Conservation (phyloP, 2,797 vertebrate genomes). For the Ispidina lecontei region DNA sequence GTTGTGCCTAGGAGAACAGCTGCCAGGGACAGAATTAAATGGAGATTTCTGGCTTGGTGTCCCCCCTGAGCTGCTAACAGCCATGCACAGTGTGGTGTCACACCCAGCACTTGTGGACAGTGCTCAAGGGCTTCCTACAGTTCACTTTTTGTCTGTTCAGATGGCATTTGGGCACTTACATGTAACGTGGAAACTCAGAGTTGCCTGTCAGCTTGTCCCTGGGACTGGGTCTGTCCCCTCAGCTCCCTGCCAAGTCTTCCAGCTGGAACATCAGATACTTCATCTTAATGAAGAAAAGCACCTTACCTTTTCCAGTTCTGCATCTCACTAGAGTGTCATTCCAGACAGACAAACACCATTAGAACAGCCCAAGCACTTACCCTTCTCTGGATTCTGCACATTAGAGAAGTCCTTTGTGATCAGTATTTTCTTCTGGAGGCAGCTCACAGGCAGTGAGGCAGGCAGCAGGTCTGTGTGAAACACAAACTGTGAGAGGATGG, state of each 20-base stretch:
- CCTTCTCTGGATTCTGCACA: constrained; percentile 1
- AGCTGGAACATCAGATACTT: background rate
- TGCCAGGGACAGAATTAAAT: background rate
- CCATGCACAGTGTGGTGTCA: no score
- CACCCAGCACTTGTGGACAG: no score
- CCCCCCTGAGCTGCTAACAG: no score
- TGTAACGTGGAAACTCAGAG: constrained; percentile 7
- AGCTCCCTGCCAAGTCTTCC: constrained; percentile 42
- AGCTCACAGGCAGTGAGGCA: background rate
- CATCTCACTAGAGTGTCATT: constrained; percentile 62
- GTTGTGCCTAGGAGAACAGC: constrained; percentile 56
- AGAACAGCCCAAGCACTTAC: background rate
- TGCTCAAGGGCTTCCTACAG: background rate
- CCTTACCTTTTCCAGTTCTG: constrained; percentile 3
- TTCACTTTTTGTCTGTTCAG: constrained; percentile 35
- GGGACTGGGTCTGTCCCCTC: background rate
- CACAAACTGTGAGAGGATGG: constrained; percentile 37
- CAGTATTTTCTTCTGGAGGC: constrained; percentile 48
- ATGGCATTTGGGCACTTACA: background rate
- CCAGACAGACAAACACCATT: background rate
- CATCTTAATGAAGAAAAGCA: background rate
- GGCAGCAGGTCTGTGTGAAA: constrained; percentile 11
- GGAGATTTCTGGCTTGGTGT: no score
- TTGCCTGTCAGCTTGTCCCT: constrained; percentile 38
- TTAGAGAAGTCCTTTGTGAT: constrained; percentile 34